Percentiles rank a stretch among this genome's conserved stretches.
Conservation (phyloP, 2,888 invertebrate genomes). For the Lampropteryx suffumata region DNA sequence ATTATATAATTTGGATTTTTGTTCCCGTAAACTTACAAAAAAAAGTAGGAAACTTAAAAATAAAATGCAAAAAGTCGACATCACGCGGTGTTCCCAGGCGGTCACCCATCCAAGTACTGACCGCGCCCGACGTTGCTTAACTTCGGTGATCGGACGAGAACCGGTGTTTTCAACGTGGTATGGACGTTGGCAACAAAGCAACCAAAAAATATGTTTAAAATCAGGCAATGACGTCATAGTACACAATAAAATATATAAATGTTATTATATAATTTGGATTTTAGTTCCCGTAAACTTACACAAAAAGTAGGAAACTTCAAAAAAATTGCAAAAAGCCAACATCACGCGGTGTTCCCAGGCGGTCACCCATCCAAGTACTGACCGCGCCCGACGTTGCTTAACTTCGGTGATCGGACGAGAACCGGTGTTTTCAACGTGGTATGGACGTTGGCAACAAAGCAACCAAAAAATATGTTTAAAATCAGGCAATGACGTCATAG, state of each 20-base stretch:
- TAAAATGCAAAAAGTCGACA: slow-evolving; percentile 54
- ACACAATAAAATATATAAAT: no score
- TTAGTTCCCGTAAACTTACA: no score
- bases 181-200: slow-evolving; percentile 36
- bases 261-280: no score
- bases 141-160: slow-evolving; percentile 75
- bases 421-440: slow-evolving; percentile 65
- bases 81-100: slow-evolving; percentile 71
- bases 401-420: slow-evolving; percentile 75
- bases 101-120: slow-evolving; percentile 75
- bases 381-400: slow-evolving; percentile 71
- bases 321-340: slow-evolving; percentile 60
- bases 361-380: slow-evolving; percentile 75
- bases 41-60: no score
- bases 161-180: slow-evolving; percentile 64
- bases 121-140: slow-evolving; percentile 71
- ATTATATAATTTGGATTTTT: no score
- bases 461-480: background rate
- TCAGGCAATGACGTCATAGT: background rate
- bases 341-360: slow-evolving; percentile 70
- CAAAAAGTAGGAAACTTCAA: no score
- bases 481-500: background rate
- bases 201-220: background rate
- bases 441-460: slow-evolving; percentile 38
- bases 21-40: no score